Evolutionary conservation across 1,140 invertebrate genomes (phyloP).

Genomic region (Solen grandis): DNA sequence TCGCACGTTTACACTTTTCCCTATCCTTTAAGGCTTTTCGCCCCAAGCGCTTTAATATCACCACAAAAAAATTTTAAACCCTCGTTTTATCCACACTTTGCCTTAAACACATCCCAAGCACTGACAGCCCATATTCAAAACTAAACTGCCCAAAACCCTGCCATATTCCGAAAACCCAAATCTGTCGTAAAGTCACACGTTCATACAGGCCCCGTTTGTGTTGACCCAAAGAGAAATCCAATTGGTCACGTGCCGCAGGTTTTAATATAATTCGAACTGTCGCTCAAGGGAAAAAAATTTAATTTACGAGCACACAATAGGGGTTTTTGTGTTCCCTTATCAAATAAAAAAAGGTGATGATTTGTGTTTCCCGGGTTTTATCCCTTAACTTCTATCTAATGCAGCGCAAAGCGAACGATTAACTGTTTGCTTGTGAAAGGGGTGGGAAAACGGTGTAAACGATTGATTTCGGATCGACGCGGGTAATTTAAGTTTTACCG

Average conservation of each 20-base stretch:
- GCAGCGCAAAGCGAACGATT: background rate
- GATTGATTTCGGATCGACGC: background rate
- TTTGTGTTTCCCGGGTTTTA: conserved; percentile 16
- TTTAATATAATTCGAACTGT: conserved; percentile 36
- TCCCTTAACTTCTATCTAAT: background rate
- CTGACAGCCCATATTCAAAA: background rate
- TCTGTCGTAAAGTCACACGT: conserved; percentile 23
- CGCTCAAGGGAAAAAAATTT: conserved; percentile 47
- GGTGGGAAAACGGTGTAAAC: background rate
- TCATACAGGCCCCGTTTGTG: conserved; percentile 36
- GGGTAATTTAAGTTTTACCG: background rate
- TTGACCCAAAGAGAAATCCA: conserved; percentile 53
- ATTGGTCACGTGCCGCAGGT: conserved; percentile 22
- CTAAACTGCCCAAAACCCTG: conserved; percentile 5
- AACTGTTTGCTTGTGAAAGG: background rate
- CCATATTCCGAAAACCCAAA: conserved; percentile 42
- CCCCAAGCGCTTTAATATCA: conserved; percentile 22
- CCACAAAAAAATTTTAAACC: background rate
- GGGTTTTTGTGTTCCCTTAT: conserved; percentile 15
- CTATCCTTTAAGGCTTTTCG: background rate
- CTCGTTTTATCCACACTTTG: background rate
- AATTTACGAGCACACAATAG: conserved; percentile 25
- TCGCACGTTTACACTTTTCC: conserved; percentile 21
- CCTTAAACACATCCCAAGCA: background rate
- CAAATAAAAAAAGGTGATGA: conserved; percentile 13